phyloP scores from a whole-genome alignment of 2,888 invertebrate species.

The Ecdyonurus torrentis region DNA sequence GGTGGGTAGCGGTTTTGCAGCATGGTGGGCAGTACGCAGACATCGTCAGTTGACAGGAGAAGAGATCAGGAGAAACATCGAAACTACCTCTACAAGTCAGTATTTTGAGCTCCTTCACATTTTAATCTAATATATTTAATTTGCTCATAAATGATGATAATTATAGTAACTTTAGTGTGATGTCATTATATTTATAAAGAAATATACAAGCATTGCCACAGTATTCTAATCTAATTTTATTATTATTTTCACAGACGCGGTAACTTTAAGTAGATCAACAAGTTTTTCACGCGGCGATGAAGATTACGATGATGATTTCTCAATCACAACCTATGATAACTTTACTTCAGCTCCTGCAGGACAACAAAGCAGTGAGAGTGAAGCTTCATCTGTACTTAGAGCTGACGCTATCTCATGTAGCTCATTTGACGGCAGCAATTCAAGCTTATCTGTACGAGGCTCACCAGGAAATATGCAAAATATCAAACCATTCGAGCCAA shows the following conservation, averaged over 20 bases:
- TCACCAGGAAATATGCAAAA: too few species aligned
- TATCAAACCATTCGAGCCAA: too few species aligned
- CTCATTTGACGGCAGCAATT: background rate
- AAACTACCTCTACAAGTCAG: background rate
- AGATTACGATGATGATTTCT: background rate
- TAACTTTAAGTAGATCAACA: background rate
- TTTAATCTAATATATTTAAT: background rate
- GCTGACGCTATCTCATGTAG: background rate
- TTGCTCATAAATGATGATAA: too few species aligned
- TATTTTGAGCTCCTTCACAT: too few species aligned
- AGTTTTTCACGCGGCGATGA: background rate
- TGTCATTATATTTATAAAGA: background rate
- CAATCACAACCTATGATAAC: background rate
- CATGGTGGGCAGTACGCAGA: background rate
- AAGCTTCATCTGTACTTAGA: background rate
- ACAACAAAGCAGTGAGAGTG: background rate
- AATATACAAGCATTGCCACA: background rate
- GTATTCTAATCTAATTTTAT: background rate
- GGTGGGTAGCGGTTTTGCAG: background rate
- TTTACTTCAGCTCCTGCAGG: background rate
- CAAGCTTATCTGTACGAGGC: too few species aligned
- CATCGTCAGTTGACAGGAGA: background rate
- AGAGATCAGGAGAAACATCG: background rate
- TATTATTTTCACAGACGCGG: background rate
- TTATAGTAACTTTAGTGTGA: background rate